Evolutionary conservation across 37 sponge, comb jelly and placozoan species (phyloP).

Genomic region (Chondrosia reniformis): DNA sequence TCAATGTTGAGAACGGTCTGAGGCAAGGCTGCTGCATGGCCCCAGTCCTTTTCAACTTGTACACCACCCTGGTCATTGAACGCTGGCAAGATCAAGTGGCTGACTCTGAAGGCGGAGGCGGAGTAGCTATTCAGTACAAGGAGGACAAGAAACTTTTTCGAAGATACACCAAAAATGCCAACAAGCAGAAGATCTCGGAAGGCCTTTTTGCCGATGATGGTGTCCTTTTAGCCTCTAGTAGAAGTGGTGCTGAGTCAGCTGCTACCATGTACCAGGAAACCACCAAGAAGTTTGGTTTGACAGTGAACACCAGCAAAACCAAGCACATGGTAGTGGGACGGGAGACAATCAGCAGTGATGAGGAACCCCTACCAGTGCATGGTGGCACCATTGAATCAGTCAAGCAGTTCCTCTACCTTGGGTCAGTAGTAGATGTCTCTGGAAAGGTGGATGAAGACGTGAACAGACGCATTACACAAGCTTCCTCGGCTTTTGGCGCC

Average conservation of each 20-base stretch:
- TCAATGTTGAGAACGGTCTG: conserved; percentile 16
- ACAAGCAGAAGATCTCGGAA: not conserved
- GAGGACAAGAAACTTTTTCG: conserved; percentile 23
- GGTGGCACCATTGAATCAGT: no score
- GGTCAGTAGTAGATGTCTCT: no score
- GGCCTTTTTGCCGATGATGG: conserved; percentile 16
- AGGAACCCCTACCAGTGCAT: no score
- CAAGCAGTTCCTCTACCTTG: no score
- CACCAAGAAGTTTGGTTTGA: not conserved
- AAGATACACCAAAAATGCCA: conserved; percentile 30
- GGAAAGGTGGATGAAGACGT: no score
- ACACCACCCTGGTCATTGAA: not conserved
- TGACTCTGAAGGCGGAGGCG: conserved; percentile 10
- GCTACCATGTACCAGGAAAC: not conserved
- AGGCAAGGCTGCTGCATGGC: conserved; percentile 51
- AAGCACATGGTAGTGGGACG: no score
- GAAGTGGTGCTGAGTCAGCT: not conserved
- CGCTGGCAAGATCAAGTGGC: conserved; percentile 13
- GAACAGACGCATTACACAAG: not conserved
- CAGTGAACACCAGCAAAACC: not conserved
- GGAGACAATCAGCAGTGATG: no score
- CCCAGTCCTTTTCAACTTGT: conserved; percentile 27
- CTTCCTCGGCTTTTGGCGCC: not conserved
- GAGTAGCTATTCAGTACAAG: conserved; percentile 25
- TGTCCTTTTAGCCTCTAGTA: not conserved